These are phyloP conservation scores for Nematopogon swammerdamellus DNA, from an alignment of 2,888 invertebrate genomes.

Conservation along the genomic window DNA sequence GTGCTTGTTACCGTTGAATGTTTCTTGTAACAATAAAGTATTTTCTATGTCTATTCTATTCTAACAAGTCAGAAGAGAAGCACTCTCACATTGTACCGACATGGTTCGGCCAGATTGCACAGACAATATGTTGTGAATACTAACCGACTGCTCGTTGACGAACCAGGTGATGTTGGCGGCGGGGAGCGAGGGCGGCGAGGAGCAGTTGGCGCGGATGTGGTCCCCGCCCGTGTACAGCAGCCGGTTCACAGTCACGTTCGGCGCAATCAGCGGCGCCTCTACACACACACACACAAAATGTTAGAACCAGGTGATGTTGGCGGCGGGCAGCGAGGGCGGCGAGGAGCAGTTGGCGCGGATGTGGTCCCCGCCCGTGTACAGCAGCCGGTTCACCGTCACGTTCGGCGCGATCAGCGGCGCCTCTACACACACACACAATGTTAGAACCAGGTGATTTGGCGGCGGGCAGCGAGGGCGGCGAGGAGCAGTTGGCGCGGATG, in stretches of 20 bases:
- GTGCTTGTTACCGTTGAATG: too few relatives aligned
- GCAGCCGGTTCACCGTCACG: constrained; percentile 52
- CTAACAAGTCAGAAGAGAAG: too few relatives aligned
- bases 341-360: constrained; percentile 59
- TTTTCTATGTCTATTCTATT: too few relatives aligned
- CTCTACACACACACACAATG: constrained; percentile 37
- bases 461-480: constrained; percentile 59
- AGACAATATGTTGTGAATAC: constrained; percentile 8
- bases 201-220: constrained; percentile 57
- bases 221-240: constrained; percentile 53
- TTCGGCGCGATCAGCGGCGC: constrained; percentile 57
- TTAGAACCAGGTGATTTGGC: constrained; percentile 64
- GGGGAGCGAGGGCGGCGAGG: constrained; percentile 58
- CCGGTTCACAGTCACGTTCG: constrained; percentile 56
- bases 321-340: constrained; percentile 59
- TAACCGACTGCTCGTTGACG: constrained; percentile 60
- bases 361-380: constrained; percentile 56
- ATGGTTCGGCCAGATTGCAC: too few relatives aligned
- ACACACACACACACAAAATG: constrained; percentile 17
- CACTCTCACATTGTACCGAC: too few relatives aligned
- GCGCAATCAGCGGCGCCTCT: constrained; percentile 59
- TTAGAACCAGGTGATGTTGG: constrained; percentile 62
- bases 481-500: constrained; percentile 57
- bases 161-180: constrained; percentile 63
- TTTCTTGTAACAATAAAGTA: too few relatives aligned